phyloP scores from a whole-genome alignment of 2,113 vertebrate genomes.

The Marmota monax region DNA sequence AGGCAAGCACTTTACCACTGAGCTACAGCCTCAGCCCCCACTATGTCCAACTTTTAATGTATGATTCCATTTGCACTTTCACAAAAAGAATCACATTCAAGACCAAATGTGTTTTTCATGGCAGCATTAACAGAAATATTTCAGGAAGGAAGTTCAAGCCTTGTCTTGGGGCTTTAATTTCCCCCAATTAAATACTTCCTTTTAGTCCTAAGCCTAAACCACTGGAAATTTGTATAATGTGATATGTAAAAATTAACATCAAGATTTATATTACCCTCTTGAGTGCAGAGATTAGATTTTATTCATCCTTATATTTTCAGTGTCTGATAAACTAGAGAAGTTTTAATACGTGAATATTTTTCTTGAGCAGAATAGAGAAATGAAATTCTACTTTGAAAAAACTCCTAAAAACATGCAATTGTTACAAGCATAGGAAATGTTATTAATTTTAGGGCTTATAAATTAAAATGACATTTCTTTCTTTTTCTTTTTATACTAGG shows the following conservation, averaged over 20 bases:
- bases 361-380: slow-evolving; percentile 2
- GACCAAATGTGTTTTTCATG: slow-evolving; percentile 33
- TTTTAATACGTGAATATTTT: slow-evolving; percentile 27
- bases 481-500: background rate
- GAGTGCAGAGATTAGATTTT: slow-evolving; percentile 48
- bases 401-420: slow-evolving; percentile 42
- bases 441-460: slow-evolving; percentile 52
- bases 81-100: slow-evolving; percentile 45
- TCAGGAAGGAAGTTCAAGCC: slow-evolving; percentile 64
- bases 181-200: slow-evolving; percentile 68
- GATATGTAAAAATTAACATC: slow-evolving; percentile 45
- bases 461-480: background rate
- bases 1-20: too few species aligned
- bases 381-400: slow-evolving; percentile 51
- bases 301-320: background rate
- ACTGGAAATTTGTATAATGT: background rate
- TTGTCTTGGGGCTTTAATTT: slow-evolving; percentile 63
- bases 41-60: slow-evolving; percentile 27
- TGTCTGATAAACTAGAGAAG: slow-evolving; percentile 9
- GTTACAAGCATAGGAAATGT: slow-evolving; percentile 17
- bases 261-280: slow-evolving; percentile 25
- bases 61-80: slow-evolving; percentile 30
- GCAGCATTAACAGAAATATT: slow-evolving; percentile 62
- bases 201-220: slow-evolving; percentile 48
- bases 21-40: background rate